A percentile compares a stretch with the other conserved stretches of the same genome.
phyloP scores from a whole-genome alignment of 2,797 vertebrate genomes.

The Pelodytes ibericus region DNA sequence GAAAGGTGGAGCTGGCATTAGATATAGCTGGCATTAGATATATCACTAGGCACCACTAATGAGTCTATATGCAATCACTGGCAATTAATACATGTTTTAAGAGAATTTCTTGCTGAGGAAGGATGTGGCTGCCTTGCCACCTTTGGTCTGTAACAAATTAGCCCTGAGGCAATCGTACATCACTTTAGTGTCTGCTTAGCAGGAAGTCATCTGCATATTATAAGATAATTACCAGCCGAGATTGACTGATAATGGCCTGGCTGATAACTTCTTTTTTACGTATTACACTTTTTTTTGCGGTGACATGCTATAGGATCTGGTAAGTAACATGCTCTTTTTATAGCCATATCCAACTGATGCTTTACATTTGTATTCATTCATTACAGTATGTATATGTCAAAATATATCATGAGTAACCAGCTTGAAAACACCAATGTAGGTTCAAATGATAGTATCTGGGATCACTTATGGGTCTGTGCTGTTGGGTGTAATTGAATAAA shows the following conservation, averaged over 20 bases:
- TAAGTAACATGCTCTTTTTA: background rate
- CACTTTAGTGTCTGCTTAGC: constrained; percentile 25
- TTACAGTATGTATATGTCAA: no score
- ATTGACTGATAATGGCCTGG: constrained; percentile 6
- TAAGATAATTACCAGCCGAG: constrained; percentile 2
- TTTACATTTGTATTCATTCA: no score
- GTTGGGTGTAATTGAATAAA: no score
- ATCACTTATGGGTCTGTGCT: no score
- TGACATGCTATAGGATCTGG: background rate
- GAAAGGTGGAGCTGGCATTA: background rate
- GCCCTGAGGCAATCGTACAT: constrained; percentile 14
- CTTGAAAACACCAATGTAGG: no score
- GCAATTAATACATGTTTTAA: constrained; percentile 19
- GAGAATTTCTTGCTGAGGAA: constrained; percentile 14
- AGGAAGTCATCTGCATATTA: constrained; percentile 23
- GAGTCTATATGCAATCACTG: background rate
- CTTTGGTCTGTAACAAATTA: constrained; percentile 25
- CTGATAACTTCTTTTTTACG: background rate
- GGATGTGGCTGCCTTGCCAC: constrained; percentile 13
- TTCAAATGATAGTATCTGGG: no score
- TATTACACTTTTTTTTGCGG: background rate
- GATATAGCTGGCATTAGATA: background rate
- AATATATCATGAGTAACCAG: no score
- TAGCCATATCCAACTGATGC: background rate
- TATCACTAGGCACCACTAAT: constrained; percentile 11